Conservation (phyloP, 2,797 vertebrate genomes). For the Enteromius treurensis region DNA sequence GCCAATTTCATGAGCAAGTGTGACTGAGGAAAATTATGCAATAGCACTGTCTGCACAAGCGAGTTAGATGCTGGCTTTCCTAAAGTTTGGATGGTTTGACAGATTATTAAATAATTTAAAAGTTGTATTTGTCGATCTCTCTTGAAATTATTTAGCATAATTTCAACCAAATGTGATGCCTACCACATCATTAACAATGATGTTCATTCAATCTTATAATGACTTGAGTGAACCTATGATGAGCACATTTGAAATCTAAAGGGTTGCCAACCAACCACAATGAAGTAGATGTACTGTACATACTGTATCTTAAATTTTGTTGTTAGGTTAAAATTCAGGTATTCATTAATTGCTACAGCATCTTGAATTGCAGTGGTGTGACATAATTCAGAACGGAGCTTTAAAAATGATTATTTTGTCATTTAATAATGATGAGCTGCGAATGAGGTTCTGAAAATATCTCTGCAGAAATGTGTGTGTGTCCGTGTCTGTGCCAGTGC, state of each 20-base stretch:
- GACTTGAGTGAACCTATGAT: not conserved
- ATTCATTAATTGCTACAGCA: not conserved
- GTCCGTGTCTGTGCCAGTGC: constrained; percentile 33
- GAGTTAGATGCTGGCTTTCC: not conserved
- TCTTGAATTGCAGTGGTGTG: not conserved
- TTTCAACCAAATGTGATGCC: constrained; percentile 7
- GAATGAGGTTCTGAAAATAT: constrained; percentile 25
- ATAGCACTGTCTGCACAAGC: constrained; percentile 28
- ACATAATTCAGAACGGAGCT: not conserved
- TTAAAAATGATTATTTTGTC: constrained; percentile 2
- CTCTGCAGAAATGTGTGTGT: constrained; percentile 24
- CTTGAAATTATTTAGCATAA: not conserved
- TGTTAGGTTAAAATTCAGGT: not conserved
- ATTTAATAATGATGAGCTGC: constrained; percentile 14
- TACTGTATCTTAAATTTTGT: not conserved
- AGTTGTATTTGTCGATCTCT: not conserved
- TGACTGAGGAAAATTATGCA: constrained; percentile 48
- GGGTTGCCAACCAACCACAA: not conserved
- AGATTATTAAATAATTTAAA: constrained; percentile 29
- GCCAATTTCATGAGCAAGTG: constrained; percentile 48
- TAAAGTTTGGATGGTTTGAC: constrained; percentile 14
- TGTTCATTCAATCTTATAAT: not conserved
- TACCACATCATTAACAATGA: not conserved
- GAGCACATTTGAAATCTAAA: not conserved
- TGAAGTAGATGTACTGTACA: not conserved